These are phyloP conservation scores for Melanchra persicariae DNA, from an alignment of 2,888 invertebrate genomes.

Conservation along the genomic window DNA sequence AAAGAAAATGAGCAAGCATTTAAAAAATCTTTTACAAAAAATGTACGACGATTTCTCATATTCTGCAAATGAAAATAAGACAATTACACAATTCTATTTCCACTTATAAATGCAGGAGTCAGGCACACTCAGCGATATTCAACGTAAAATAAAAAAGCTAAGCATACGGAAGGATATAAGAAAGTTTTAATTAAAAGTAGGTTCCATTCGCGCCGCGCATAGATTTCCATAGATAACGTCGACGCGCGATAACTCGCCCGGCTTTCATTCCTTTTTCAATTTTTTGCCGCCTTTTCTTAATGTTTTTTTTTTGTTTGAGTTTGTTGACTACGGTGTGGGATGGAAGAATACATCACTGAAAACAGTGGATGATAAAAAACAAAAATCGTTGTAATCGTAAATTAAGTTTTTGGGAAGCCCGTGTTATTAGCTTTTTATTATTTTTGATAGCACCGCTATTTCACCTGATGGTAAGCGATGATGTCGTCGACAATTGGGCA, in stretches of 20 bases:
- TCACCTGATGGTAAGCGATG: too few relatives aligned
- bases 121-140: constrained; percentile 25
- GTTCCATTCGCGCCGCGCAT: constrained; percentile 63
- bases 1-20: neutral
- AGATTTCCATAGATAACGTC: constrained; percentile 69
- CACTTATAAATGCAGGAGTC: constrained; percentile 30
- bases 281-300: constrained; percentile 30
- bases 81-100: constrained; percentile 16
- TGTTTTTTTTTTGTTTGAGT: constrained; percentile 20
- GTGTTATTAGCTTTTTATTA: too few relatives aligned
- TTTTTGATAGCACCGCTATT: too few relatives aligned
- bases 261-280: constrained; percentile 53
- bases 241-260: constrained; percentile 57
- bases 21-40: neutral
- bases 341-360: constrained; percentile 13
- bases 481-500: too few relatives aligned
- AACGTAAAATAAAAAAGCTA: constrained; percentile 38
- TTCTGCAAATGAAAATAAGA: constrained; percentile 14
- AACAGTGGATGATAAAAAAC: too few relatives aligned
- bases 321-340: constrained; percentile 27
- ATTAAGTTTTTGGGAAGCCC: too few relatives aligned
- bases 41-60: neutral
- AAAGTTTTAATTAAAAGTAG: constrained; percentile 69
- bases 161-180: constrained; percentile 59
- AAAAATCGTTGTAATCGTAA: too few relatives aligned